These are phyloP conservation scores for Patella ulyssiponensis DNA, from an alignment of 2,888 invertebrate species.

Conservation along the genomic window DNA sequence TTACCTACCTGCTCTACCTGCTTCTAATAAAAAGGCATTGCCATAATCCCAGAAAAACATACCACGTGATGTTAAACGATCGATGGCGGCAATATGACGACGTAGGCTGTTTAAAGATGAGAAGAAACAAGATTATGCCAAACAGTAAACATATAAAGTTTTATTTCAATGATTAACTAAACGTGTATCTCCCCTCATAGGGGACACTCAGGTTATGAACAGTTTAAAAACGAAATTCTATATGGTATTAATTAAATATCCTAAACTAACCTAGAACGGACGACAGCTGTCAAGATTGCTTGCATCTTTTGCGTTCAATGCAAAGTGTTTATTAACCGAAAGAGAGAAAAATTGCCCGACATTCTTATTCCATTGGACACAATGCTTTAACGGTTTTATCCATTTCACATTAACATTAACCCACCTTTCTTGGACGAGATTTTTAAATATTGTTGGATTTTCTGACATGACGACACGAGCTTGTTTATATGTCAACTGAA, in stretches of 20 bases:
- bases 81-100: conserved; percentile 77
- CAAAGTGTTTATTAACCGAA: too few species aligned
- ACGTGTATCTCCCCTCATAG: neutral
- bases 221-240: too few species aligned
- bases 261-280: too few species aligned
- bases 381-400: too few species aligned
- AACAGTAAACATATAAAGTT: neutral
- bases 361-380: too few species aligned
- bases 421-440: conserved; percentile 75
- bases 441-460: conserved; percentile 74
- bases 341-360: too few species aligned
- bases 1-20: conserved; percentile 74
- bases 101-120: conserved; percentile 71
- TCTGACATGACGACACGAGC: conserved; percentile 74
- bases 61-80: conserved; percentile 74
- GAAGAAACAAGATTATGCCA: neutral
- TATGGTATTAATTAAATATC: too few species aligned
- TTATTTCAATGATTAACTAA: too few species aligned
- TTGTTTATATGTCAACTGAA: conserved; percentile 73
- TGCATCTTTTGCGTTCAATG: too few species aligned
- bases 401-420: too few species aligned
- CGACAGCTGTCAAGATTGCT: too few species aligned
- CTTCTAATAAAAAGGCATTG: conserved; percentile 78
- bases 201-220: neutral
- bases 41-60: conserved; percentile 79